Percentiles rank a stretch among this genome's conserved stretches.
phyloP scores from a whole-genome alignment of 2,113 vertebrate species.

The Parus major region DNA sequence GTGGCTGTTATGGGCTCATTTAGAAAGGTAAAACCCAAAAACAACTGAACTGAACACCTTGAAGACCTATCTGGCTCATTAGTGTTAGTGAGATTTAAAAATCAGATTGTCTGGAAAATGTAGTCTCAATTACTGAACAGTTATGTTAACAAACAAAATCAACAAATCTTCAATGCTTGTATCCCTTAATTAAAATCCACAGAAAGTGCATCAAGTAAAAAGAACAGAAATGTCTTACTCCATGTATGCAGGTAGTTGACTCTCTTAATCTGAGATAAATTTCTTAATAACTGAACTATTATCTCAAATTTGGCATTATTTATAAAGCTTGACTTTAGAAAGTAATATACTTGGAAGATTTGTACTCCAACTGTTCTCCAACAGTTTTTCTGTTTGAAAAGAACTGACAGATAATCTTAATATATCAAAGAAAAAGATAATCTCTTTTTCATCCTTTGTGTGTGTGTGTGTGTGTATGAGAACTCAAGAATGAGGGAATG shows the following conservation, averaged over 20 bases:
- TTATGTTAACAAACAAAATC: neutral
- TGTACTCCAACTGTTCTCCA: neutral
- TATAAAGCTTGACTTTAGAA: neutral
- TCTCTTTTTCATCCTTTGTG: neutral
- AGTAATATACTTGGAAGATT: neutral
- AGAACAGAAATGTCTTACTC: neutral
- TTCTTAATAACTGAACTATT: neutral
- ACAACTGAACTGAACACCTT: neutral
- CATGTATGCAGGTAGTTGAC: neutral
- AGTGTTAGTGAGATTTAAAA: neutral
- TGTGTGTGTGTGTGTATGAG: neutral
- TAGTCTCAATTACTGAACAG: neutral
- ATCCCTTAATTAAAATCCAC: neutral
- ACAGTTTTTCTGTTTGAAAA: neutral
- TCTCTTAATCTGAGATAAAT: neutral
- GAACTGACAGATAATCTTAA: too few relatives aligned
- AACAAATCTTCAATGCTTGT: neutral
- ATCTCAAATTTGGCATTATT: neutral
- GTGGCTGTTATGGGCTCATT: neutral
- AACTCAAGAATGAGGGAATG: neutral
- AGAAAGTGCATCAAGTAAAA: neutral
- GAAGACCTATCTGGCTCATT: neutral
- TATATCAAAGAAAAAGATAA: neutral
- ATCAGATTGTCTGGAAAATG: neutral
- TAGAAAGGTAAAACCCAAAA: neutral